Evolutionary conservation across 2,113 vertebrate species (phyloP).

Genomic region (Phrynosoma platyrhinos): DNA sequence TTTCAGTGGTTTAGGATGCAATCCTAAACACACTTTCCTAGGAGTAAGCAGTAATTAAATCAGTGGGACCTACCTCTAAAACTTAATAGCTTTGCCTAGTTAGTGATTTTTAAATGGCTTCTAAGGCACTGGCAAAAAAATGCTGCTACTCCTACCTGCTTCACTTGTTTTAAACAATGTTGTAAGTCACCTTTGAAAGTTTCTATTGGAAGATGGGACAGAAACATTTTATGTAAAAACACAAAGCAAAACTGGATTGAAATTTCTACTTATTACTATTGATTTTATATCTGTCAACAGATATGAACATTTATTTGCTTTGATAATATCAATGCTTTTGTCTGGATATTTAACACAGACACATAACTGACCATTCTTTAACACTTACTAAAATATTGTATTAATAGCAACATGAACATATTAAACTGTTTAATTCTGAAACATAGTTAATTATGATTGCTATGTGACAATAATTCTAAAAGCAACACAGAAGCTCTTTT

Average conservation of each 20-base stretch:
- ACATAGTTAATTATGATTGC: conserved; percentile 2
- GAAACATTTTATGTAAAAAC: neutral
- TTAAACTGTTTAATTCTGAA: neutral
- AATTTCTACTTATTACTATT: conserved; percentile 1
- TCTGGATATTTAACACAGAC: neutral
- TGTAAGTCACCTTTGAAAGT: neutral
- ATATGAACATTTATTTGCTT: neutral
- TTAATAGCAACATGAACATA: conserved; percentile 1
- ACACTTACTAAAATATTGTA: neutral
- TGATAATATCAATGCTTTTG: neutral
- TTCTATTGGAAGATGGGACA: neutral
- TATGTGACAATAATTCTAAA: neutral
- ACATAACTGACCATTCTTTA: neutral
- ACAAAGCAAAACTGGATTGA: neutral
- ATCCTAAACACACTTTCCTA: neutral
- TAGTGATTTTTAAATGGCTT: neutral
- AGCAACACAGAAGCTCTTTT: neutral
- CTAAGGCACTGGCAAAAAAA: neutral
- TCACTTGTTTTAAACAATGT: neutral
- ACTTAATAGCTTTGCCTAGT: neutral
- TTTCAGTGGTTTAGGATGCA: too few relatives aligned
- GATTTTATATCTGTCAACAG: neutral
- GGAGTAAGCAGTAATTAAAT: neutral
- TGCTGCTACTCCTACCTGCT: neutral
- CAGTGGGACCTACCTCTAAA: too few relatives aligned